Conservation (phyloP, 2,797 vertebrate genomes). For the Pteronotus mesoamericanus region DNA sequence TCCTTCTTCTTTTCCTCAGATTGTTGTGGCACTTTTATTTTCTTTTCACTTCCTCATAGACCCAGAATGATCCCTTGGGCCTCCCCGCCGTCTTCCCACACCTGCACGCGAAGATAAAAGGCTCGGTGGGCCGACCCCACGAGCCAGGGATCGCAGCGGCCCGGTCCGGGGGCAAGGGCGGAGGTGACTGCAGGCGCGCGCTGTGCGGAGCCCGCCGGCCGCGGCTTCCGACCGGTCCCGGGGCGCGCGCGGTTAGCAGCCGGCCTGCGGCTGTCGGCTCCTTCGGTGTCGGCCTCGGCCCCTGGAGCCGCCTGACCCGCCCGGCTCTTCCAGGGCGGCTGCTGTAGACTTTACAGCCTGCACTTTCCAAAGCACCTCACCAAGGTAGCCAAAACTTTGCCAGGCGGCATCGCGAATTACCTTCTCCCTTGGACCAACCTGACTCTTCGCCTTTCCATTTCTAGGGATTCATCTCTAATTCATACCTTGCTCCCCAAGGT, state of each 20-base stretch:
- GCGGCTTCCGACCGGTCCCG: background rate
- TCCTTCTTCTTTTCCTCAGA: background rate
- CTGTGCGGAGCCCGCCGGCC: no score
- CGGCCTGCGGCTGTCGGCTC: no score
- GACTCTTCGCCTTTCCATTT: background rate
- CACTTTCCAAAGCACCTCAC: fast-evolving
- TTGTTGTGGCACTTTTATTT: background rate
- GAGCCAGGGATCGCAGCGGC: background rate
- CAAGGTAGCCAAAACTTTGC: background rate
- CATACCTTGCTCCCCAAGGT: background rate
- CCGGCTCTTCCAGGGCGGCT: background rate
- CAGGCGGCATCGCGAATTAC: fast-evolving
- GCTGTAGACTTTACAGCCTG: fast-evolving
- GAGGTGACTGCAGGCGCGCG: no score
- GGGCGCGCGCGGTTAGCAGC: no score
- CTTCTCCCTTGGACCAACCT: background rate
- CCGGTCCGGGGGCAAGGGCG: no score
- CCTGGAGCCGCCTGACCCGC: fast-evolving
- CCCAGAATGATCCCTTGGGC: background rate
- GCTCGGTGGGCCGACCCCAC: background rate
- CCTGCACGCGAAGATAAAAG: background rate
- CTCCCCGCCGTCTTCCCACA: background rate
- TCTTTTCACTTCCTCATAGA: background rate
- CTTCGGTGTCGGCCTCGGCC: background rate
- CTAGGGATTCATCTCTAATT: background rate